Base-by-base conservation (phyloP, 2,113 vertebrate genomes). In the Romanogobio albipinnatus region DNA sequence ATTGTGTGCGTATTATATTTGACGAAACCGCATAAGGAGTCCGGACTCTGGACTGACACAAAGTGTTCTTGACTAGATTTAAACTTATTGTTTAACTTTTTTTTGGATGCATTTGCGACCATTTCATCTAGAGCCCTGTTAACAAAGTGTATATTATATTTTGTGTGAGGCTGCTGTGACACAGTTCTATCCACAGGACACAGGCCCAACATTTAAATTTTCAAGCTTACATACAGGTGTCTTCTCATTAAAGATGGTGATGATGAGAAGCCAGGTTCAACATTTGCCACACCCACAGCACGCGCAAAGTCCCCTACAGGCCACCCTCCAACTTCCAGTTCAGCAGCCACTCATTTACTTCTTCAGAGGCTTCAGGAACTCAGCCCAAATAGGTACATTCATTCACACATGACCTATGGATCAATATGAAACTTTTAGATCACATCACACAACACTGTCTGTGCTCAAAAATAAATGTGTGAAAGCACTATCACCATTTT, bases 291-390 rank as follows among this genome's bases (percentile, higher is more conserved):
- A 75, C 47, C 74, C 85, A 36, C 70, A 53, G 79, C 81, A 80
- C 78, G 24, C 39, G 76, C 86, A 24, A 88, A 45, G 7, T 75
- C 88, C 81, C 51, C 89, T 43, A 49, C 84, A 1, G 85, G 78
- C 29, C 75, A 77, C 1, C 62, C 0, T 0, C 76, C 89, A n/a
- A 68, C 87, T 51, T 88, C 89, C 88, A 86, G 76, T 84, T 86
- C 64, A 22, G 47, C 89, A 47, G 80, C 87, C 17, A 82, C 90
- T 64, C 92, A 92, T 64, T 78, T 93, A 68, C 92, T 96, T 81
- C 94, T 96, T 74, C 94, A 95, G 86, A 92, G 93, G 87, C 84
- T 96, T 81, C 94, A 96, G 90, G 95, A 96, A 77, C 19, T 45
- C 11, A 33, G 19, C 19, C 24, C 22, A 68, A 22, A 58, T 51